These are phyloP conservation scores for Pantherophis guttatus DNA, from an alignment of 2,113 vertebrate species.

Conservation along the genomic window DNA sequence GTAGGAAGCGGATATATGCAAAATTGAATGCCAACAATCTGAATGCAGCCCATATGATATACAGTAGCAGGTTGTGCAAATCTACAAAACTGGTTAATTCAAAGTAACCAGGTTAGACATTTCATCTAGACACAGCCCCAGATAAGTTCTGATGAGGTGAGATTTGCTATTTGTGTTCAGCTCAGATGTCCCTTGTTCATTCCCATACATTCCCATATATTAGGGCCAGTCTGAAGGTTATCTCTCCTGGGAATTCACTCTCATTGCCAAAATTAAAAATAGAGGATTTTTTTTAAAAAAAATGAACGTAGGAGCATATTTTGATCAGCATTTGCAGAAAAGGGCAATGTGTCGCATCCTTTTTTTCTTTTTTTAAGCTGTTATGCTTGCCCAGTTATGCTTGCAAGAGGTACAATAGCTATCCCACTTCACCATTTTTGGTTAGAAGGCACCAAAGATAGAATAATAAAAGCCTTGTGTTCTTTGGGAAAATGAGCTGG, in stretches of 20 bases:
- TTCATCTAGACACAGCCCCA: not conserved
- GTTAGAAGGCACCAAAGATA: not conserved
- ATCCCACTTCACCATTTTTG: not conserved
- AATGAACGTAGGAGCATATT: not conserved
- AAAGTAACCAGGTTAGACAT: not conserved
- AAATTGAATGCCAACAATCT: not conserved
- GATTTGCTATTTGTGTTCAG: not conserved
- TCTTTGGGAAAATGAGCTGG: not conserved
- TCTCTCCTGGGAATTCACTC: not conserved
- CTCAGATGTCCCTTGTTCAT: not conserved
- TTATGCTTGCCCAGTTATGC: not conserved
- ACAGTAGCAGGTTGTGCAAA: not conserved
- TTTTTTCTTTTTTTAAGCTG: not conserved
- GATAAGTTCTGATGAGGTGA: not conserved
- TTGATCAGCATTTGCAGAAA: not conserved
- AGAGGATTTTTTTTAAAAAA: not conserved
- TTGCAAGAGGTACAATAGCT: not conserved
- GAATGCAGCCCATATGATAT: not conserved
- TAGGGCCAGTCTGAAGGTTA: not conserved
- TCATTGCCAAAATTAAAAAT: not conserved
- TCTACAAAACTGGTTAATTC: not conserved
- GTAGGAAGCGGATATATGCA: not conserved
- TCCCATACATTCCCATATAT: not conserved
- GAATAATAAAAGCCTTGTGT: not conserved
- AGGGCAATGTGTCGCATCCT: not conserved